A percentile compares a stretch with the other conserved stretches of the same genome.
These are phyloP conservation scores for Eupithecia vulgata DNA, from an alignment of 2,888 invertebrate genomes.

Conservation along the genomic window DNA sequence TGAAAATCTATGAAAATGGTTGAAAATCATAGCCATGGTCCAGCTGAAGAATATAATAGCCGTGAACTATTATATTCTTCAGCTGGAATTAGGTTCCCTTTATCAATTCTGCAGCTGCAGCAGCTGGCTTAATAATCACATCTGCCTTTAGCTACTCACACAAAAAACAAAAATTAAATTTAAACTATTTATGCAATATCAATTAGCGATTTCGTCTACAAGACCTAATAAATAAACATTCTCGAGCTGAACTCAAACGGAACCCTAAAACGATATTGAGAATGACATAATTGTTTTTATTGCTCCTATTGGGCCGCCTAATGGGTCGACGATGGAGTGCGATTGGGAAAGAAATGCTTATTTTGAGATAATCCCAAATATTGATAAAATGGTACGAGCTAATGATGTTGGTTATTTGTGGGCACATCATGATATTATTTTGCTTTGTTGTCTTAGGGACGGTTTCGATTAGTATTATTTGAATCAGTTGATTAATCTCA, in stretches of 20 bases:
- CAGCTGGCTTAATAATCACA: no score
- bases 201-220: neutral
- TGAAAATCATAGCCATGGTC: neutral
- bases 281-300: conserved; percentile 40
- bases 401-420: neutral
- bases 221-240: neutral
- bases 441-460: no score
- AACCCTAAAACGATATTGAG: conserved; percentile 11
- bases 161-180: neutral
- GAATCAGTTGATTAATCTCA: no score
- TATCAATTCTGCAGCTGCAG: no score
- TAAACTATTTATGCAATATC: neutral
- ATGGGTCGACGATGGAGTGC: conserved; percentile 30
- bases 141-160: neutral
- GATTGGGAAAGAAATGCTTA: conserved; percentile 14
- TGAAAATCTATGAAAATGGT: neutral
- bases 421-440: neutral
- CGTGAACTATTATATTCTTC: no score
- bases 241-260: neutral
- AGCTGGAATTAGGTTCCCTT: no score
- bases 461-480: no score
- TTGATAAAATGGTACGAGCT: neutral
- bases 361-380: neutral
- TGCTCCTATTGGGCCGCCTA: conserved; percentile 33
- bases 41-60: no score